These are phyloP conservation scores for Paelopatides confundens DNA, from an alignment of 53 echinoderm and acorn worm genomes.

Conservation along the genomic window DNA sequence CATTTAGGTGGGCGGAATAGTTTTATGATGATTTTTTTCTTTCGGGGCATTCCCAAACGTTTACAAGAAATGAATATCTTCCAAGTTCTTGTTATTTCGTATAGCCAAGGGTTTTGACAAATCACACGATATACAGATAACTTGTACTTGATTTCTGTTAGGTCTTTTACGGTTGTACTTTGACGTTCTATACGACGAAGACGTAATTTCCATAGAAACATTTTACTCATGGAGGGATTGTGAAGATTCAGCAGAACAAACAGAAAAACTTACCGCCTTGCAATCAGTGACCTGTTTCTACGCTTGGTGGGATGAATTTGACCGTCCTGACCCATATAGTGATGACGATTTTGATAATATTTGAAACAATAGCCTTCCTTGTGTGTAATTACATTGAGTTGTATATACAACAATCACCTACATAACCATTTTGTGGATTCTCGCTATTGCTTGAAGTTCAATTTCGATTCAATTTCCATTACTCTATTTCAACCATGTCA, in stretches of 20 bases:
- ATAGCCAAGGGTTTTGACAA: no score
- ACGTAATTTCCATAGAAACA: constrained; percentile 83
- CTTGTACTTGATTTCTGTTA: constrained; percentile 22
- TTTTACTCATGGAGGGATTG: constrained; percentile 86
- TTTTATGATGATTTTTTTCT: no score
- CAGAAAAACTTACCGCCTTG: constrained; percentile 88
- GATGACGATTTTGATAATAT: no score
- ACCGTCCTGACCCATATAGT: constrained; percentile 30
- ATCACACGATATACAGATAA: no score
- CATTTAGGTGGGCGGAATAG: no score
- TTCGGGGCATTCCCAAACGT: no score
- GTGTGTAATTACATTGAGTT: constrained; percentile 7
- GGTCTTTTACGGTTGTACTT: constrained; percentile 85
- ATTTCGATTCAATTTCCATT: no score
- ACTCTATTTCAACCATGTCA: no score
- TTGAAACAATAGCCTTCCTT: background rate
- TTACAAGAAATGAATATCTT: no score
- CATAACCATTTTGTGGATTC: background rate
- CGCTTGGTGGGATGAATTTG: constrained; percentile 80
- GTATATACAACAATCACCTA: background rate
- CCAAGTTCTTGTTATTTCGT: no score
- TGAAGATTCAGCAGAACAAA: constrained; percentile 72
- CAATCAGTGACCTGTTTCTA: constrained; percentile 93
- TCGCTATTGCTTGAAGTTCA: no score
- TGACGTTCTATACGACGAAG: constrained; percentile 93